Conservation (phyloP, 2,113 vertebrate species). For the Mesitornis unicolor region DNA sequence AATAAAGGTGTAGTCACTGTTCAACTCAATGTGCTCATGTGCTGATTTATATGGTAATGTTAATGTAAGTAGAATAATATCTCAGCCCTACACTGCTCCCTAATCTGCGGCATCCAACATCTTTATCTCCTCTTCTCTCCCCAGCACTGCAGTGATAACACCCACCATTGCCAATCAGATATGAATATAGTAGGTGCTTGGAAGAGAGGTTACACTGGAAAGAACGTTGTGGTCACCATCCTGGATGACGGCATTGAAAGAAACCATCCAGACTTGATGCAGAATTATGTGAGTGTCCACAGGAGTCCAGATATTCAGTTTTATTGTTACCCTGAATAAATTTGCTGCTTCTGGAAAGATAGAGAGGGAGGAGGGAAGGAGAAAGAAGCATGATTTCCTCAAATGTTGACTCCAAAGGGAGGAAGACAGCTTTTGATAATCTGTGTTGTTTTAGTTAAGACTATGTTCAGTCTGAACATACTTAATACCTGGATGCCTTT, state of each 20-base stretch:
- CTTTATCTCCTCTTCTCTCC: conserved; percentile 23
- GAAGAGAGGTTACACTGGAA: conserved; percentile 96
- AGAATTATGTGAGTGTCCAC: conserved; percentile 92
- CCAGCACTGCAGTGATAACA: conserved; percentile 95
- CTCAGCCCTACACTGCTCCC: not conserved
- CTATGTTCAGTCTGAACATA: not conserved
- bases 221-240: conserved; percentile 96
- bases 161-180: conserved; percentile 95
- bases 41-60: not conserved
- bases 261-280: conserved; percentile 93
- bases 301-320: not conserved
- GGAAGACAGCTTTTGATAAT: not conserved
- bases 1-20: not conserved
- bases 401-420: no score
- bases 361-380: not conserved
- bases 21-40: not conserved
- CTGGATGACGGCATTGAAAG: conserved; percentile 96
- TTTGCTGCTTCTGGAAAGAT: not conserved
- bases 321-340: not conserved
- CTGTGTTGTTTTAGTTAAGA: not conserved
- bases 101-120: not conserved
- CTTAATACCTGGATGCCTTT: not conserved
- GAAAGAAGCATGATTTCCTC: not conserved
- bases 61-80: not conserved
- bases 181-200: conserved; percentile 99